Evolutionary conservation across 2,113 vertebrate species (phyloP).

Genomic region (Alexandromys fortis): DNA sequence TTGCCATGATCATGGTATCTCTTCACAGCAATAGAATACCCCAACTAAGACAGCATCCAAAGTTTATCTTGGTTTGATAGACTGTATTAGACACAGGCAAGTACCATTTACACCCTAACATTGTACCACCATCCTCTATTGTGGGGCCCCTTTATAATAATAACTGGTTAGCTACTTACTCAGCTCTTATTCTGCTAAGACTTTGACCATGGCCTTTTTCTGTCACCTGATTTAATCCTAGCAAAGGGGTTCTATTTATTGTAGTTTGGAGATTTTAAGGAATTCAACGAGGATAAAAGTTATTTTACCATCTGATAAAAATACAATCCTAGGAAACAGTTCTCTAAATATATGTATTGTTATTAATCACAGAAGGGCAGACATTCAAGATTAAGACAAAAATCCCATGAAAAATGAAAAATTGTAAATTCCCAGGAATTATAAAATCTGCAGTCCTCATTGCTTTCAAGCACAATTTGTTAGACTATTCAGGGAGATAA

Average conservation of each 20-base stretch:
- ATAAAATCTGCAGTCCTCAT: background rate
- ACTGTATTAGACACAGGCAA: background rate
- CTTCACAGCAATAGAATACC: background rate
- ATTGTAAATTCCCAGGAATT: background rate
- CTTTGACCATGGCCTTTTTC: background rate
- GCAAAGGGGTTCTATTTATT: background rate
- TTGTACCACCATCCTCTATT: background rate
- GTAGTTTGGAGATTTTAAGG: background rate
- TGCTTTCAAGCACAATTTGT: background rate
- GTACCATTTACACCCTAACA: background rate
- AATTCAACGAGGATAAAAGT: background rate
- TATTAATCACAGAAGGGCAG: background rate
- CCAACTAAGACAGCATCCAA: background rate
- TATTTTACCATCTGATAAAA: background rate
- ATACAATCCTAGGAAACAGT: background rate
- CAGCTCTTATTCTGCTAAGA: background rate
- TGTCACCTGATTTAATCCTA: constrained; percentile 6
- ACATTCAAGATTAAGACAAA: background rate
- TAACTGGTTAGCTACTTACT: background rate
- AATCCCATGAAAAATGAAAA: background rate
- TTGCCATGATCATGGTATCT: background rate
- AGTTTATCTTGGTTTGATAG: background rate
- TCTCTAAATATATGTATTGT: background rate
- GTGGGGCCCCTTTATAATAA: background rate
- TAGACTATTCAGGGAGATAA: constrained; percentile 22